Conservation (phyloP, 2,888 invertebrate genomes). For the Hydroisotoma schaefferi region DNA sequence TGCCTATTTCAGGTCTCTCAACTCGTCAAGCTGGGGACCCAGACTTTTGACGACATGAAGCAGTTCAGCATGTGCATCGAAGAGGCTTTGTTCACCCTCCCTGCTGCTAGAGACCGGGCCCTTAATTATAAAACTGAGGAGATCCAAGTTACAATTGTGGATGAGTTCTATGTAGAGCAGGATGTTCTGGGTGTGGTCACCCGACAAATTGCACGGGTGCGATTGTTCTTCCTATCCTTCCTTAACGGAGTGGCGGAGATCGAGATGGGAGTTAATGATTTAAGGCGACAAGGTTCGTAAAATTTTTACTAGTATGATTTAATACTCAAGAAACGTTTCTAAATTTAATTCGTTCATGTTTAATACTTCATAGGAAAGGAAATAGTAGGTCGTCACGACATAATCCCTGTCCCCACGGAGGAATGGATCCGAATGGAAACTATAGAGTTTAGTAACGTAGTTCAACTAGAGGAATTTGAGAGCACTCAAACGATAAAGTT, state of each 20-base stretch:
- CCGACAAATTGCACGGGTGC: slow-evolving; percentile 89
- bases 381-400: slow-evolving; percentile 97
- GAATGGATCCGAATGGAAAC: slow-evolving; percentile 97
- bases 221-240: slow-evolving; percentile 94
- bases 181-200: slow-evolving; percentile 76
- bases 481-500: slow-evolving; percentile 83
- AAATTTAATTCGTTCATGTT: no score
- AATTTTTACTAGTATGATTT: no score
- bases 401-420: slow-evolving; percentile 96
- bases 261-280: slow-evolving; percentile 95
- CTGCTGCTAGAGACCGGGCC: slow-evolving; percentile 81
- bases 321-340: no score
- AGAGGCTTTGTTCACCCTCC: slow-evolving; percentile 81
- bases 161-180: slow-evolving; percentile 86
- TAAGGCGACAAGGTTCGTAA: slow-evolving; percentile 94
- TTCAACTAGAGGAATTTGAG: slow-evolving; percentile 69
- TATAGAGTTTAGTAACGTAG: slow-evolving; percentile 89
- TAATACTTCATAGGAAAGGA: no score
- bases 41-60: slow-evolving; percentile 83
- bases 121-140: slow-evolving; percentile 93
- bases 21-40: slow-evolving; percentile 90
- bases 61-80: slow-evolving; percentile 88
- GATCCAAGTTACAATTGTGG: slow-evolving; percentile 89
- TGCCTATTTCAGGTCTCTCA: slow-evolving; percentile 69
- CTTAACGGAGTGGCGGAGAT: slow-evolving; percentile 94